These are phyloP conservation scores for Platycercus adscitus DNA, from an alignment of 2,113 vertebrate genomes.

Conservation along the genomic window DNA sequence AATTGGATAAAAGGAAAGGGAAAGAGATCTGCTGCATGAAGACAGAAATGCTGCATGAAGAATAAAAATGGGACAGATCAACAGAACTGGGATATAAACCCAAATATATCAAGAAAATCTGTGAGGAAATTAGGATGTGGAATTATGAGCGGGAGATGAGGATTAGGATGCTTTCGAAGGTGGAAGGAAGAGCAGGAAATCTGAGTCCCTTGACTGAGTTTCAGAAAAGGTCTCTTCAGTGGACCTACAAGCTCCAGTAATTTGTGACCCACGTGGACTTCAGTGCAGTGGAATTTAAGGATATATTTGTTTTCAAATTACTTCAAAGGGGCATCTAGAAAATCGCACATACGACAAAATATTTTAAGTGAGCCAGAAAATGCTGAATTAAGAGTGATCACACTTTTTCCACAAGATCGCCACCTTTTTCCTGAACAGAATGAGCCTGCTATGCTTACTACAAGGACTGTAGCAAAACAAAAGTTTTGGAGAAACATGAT, in stretches of 20 bases:
- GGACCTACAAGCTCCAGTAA: neutral
- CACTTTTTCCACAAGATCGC: neutral
- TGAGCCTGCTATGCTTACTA: neutral
- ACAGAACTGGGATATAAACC: neutral
- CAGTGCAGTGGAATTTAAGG: neutral
- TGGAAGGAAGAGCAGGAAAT: neutral
- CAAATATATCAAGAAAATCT: neutral
- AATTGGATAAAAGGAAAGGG: neutral
- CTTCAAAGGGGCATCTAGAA: neutral
- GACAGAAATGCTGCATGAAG: neutral
- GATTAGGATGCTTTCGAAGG: neutral
- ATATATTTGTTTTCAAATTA: neutral
- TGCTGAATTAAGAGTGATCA: neutral
- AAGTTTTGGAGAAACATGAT: neutral
- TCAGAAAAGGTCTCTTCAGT: neutral
- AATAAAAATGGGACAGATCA: neutral
- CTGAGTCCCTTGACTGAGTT: neutral
- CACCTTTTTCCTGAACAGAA: neutral
- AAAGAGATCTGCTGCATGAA: neutral
- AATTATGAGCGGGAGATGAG: neutral
- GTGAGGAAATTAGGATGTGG: neutral
- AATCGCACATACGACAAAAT: neutral
- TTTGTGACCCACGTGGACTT: neutral
- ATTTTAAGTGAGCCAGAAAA: neutral
- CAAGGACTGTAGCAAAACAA: neutral